Conservation (phyloP, 1,140 invertebrate species). For the Micrasema minimum region DNA sequence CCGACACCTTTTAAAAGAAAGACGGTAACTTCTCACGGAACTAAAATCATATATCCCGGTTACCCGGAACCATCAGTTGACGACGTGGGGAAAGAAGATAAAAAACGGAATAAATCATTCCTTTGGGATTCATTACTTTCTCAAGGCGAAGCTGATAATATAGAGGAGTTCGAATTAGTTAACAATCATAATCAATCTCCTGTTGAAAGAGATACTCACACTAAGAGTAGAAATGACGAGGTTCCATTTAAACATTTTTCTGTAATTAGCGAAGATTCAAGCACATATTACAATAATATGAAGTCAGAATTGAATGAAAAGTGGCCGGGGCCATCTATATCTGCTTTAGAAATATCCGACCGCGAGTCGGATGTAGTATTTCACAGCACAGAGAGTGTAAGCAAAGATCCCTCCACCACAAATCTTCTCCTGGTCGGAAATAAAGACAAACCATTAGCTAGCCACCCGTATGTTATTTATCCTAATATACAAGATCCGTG, state of each 20-base stretch:
- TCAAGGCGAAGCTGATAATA: slow-evolving; percentile 32
- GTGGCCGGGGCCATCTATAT: neutral
- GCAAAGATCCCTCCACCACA: slow-evolving; percentile 43
- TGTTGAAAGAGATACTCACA: neutral
- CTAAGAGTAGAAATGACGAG: neutral
- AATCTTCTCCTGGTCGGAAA: slow-evolving; percentile 46
- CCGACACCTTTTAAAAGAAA: slow-evolving; percentile 57
- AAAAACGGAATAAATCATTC: slow-evolving; percentile 54
- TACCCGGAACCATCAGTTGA: slow-evolving; percentile 40
- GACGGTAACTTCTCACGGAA: slow-evolving; percentile 58
- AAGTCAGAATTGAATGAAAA: slow-evolving; percentile 18
- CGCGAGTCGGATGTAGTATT: slow-evolving; percentile 28
- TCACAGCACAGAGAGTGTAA: slow-evolving; percentile 40
- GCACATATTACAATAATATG: slow-evolving; percentile 17
- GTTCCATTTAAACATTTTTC: neutral
- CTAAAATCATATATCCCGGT: slow-evolving; percentile 55
- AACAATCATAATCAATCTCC: slow-evolving; percentile 1
- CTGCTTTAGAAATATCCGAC: slow-evolving; percentile 22
- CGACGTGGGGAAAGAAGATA: slow-evolving; percentile 23
- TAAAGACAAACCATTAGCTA: slow-evolving; percentile 40
- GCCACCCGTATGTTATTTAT: slow-evolving; percentile 52
- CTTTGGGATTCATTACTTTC: slow-evolving; percentile 54
- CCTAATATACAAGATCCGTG: slow-evolving; percentile 39
- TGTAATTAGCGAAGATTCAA: slow-evolving; percentile 12
- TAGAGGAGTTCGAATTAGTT: slow-evolving; percentile 23